These are phyloP conservation scores for Sipha maydis DNA, from an alignment of 2,888 invertebrate genomes.

Conservation along the genomic window DNA sequence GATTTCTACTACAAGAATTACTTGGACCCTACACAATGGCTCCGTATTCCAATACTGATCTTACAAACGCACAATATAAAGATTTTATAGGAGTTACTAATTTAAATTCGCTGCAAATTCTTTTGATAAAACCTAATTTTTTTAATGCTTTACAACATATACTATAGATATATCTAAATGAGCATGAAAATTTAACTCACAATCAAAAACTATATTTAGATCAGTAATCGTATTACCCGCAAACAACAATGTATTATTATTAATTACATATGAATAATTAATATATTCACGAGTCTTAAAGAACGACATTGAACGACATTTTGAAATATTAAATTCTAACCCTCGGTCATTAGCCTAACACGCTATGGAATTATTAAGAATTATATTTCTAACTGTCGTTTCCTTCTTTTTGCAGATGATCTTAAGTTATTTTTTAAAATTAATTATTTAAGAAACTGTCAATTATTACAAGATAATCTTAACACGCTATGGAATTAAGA, in stretches of 20 bases:
- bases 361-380: no score
- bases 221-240: no score
- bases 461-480: background rate
- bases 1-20: background rate
- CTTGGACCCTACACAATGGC: background rate
- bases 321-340: conserved; percentile 10
- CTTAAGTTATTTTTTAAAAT: conserved; percentile 19
- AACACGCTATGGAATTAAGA: background rate
- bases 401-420: conserved; percentile 6
- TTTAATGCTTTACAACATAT: no score
- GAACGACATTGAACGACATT: background rate
- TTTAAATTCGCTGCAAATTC: no score
- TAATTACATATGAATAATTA: no score
- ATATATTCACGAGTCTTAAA: no score
- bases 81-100: no score
- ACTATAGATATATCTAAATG: no score
- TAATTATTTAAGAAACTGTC: background rate
- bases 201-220: no score
- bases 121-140: no score
- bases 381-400: conserved; percentile 21
- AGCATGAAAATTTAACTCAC: no score
- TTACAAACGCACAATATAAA: conserved; percentile 1
- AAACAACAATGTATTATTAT: no score
- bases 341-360: conserved; percentile 5
- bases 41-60: background rate